Percentiles rank a stretch among this genome's conserved stretches.
phyloP scores from a whole-genome alignment of 2,797 vertebrate genomes.

The Sylvilagus floridanus region DNA sequence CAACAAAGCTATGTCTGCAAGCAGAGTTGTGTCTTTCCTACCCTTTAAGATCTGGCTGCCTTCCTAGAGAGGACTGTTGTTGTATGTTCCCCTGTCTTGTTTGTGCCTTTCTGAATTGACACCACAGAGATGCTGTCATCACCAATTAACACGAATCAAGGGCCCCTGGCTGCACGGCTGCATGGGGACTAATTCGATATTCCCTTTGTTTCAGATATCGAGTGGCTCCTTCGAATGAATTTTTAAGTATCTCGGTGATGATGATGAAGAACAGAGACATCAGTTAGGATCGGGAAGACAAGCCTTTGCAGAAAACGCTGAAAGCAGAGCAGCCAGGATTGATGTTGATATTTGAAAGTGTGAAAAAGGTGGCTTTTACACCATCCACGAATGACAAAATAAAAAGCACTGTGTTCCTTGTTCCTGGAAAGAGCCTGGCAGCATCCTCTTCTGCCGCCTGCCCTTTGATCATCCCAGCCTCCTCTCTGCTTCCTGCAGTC shows the following conservation, averaged over 20 bases:
- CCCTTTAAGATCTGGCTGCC: not conserved
- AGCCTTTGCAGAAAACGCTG: conserved; percentile 47
- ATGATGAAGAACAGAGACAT: conserved; percentile 49
- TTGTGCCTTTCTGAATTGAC: conserved; percentile 68
- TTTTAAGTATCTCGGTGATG: conserved; percentile 67
- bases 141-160: conserved; percentile 73
- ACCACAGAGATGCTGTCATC: conserved; percentile 59
- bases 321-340: conserved; percentile 22
- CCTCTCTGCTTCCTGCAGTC: not conserved
- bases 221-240: conserved; percentile 74
- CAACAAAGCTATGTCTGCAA: conserved; percentile 28
- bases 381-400: conserved; percentile 14
- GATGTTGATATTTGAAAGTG: conserved; percentile 45
- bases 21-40: conserved; percentile 22
- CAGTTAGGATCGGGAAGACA: conserved; percentile 58
- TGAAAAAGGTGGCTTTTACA: conserved; percentile 34
- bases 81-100: conserved; percentile 55
- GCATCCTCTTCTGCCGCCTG: not conserved
- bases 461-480: not conserved
- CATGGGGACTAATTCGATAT: conserved; percentile 69
- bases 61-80: conserved; percentile 58
- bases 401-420: conserved; percentile 40
- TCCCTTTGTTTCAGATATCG: conserved; percentile 75
- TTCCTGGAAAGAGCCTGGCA: conserved; percentile 33
- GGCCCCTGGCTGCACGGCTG: conserved; percentile 38